Percentiles rank a stretch among this genome's conserved stretches.
phyloP scores from a whole-genome alignment of 2,888 invertebrate genomes.

The Eupithecia exiguata region DNA sequence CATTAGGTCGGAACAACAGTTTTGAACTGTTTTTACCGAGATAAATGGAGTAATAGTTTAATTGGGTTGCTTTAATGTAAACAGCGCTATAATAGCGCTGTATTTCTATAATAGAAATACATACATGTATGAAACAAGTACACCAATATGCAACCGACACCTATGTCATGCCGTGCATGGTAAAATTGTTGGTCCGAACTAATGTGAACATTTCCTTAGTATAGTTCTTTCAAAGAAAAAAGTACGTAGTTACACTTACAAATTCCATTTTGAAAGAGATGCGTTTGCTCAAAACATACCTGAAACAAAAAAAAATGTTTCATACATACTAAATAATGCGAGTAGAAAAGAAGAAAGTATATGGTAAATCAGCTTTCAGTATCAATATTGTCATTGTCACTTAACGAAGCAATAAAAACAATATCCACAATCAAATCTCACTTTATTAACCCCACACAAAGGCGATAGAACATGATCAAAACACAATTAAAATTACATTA shows the following conservation, averaged over 20 bases:
- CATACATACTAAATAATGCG: neutral
- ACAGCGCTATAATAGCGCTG: too few relatives aligned
- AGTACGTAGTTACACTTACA: neutral
- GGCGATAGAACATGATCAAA: conserved; percentile 57
- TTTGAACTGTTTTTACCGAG: too few relatives aligned
- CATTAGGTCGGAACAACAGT: too few relatives aligned
- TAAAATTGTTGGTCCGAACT: too few relatives aligned
- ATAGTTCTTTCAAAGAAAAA: neutral
- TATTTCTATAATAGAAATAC: too few relatives aligned
- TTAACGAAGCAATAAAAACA: neutral
- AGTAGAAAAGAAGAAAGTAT: neutral
- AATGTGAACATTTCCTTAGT: neutral
- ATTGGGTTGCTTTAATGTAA: too few relatives aligned
- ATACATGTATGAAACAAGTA: too few relatives aligned
- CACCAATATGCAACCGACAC: too few relatives aligned
- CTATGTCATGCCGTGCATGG: too few relatives aligned
- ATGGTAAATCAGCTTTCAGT: neutral
- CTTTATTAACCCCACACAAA: neutral
- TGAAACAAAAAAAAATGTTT: neutral
- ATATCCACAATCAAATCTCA: neutral
- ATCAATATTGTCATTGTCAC: neutral
- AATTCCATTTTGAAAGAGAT: neutral
- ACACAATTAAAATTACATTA: conserved; percentile 73
- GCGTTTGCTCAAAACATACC: neutral
- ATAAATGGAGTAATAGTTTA: too few relatives aligned